Conservation (phyloP, 1,140 invertebrate species). For the Delia radicum region DNA sequence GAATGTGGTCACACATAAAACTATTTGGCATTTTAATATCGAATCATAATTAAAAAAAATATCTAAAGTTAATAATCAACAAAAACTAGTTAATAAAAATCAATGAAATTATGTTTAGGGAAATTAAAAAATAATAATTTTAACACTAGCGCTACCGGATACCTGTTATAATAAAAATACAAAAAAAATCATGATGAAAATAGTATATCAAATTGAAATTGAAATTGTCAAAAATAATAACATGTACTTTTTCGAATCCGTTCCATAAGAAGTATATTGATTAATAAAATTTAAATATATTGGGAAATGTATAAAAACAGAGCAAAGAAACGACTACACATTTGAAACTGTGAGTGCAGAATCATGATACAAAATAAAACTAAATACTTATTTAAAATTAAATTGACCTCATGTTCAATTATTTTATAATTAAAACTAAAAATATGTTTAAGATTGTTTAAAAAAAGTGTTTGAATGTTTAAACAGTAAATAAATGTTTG, state of each 20-base stretch:
- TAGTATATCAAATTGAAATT: neutral
- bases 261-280: neutral
- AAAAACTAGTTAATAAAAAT: neutral
- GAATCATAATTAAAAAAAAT: neutral
- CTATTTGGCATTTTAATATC: neutral
- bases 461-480: too few relatives aligned
- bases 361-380: too few relatives aligned
- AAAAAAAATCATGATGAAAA: neutral
- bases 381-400: too few relatives aligned
- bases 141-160: constrained; percentile 2
- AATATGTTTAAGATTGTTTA: neutral
- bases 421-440: neutral
- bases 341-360: too few relatives aligned
- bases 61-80: neutral
- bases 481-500: too few relatives aligned
- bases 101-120: neutral
- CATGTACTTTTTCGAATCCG: too few relatives aligned
- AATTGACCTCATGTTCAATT: neutral
- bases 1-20: neutral
- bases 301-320: too few relatives aligned
- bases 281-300: neutral
- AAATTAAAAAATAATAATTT: neutral
- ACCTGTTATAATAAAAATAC: neutral
- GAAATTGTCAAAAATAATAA: neutral
- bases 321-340: too few relatives aligned